A percentile compares a stretch with the other conserved stretches of the same genome.
Conservation (phyloP, 2,113 vertebrate genomes). For the Prolemur simus region DNA sequence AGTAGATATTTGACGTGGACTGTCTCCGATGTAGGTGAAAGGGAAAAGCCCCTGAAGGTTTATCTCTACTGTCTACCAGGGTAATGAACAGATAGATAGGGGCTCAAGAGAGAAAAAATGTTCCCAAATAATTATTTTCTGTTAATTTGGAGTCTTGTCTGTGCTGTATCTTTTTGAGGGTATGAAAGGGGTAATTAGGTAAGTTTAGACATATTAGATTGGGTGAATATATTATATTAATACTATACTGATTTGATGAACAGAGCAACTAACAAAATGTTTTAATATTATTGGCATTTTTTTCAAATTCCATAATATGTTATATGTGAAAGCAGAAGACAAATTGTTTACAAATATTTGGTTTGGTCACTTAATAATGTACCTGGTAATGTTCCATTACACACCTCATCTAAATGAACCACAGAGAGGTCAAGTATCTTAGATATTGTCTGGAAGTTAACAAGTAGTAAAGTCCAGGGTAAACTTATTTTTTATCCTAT, state of each 20-base stretch:
- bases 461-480: background rate
- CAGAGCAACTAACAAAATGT: background rate
- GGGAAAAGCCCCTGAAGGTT: background rate
- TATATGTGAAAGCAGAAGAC: background rate
- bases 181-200: background rate
- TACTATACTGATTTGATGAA: background rate
- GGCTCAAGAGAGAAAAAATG: background rate
- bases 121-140: background rate
- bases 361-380: background rate
- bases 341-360: background rate
- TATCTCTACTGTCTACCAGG: background rate
- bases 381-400: background rate
- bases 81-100: background rate
- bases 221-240: background rate
- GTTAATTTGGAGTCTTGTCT: background rate
- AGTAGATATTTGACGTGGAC: background rate
- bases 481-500: background rate
- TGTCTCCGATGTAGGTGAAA: background rate
- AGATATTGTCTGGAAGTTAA: background rate
- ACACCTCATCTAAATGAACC: background rate
- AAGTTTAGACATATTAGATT: background rate
- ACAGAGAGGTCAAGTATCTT: too few relatives aligned
- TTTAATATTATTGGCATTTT: background rate
- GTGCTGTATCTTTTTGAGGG: background rate
- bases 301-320: background rate